Percentiles rank a stretch among this genome's conserved stretches.
phyloP scores from a whole-genome alignment of 2,797 vertebrate species.

The Spea hammondii region DNA sequence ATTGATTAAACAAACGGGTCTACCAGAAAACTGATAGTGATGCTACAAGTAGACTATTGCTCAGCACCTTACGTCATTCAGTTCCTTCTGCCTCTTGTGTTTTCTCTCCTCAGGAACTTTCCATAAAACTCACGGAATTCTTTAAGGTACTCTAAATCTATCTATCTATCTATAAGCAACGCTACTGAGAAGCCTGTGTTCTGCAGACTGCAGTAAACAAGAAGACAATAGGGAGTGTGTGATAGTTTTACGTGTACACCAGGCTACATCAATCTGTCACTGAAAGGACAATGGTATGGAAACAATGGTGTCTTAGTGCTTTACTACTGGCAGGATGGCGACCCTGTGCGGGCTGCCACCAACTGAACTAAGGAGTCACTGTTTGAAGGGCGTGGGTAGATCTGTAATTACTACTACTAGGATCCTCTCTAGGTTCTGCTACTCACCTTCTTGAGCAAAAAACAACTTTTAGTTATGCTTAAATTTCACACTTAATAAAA shows the following conservation, averaged over 20 bases:
- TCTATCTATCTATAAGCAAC: conserved; percentile 19
- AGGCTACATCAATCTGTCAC: conserved; percentile 43
- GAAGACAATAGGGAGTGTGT: conserved; percentile 46
- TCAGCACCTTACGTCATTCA: not conserved
- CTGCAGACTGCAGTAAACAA: conserved; percentile 38
- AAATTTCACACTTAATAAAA: no score
- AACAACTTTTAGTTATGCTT: not conserved
- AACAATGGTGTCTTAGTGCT: conserved; percentile 45
- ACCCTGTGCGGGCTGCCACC: conserved; percentile 41
- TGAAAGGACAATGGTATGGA: conserved; percentile 47
- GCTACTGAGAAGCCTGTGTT: conserved; percentile 1
- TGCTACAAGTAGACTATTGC: no score
- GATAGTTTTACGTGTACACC: conserved; percentile 31
- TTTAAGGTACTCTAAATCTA: conserved; percentile 43
- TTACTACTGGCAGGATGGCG: conserved; percentile 44
- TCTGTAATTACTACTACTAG: not conserved
- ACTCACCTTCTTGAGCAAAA: conserved; percentile 16
- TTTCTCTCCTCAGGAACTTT: conserved; percentile 12
- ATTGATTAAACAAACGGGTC: no score
- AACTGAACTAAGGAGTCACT: conserved; percentile 36
- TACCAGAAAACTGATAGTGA: no score
- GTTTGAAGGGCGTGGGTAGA: not conserved
- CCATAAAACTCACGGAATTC: conserved; percentile 5
- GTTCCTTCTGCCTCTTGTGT: not conserved
- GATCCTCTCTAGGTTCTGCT: not conserved